Conservation (phyloP, 2,113 vertebrate species). For the Cepphus grylle region DNA sequence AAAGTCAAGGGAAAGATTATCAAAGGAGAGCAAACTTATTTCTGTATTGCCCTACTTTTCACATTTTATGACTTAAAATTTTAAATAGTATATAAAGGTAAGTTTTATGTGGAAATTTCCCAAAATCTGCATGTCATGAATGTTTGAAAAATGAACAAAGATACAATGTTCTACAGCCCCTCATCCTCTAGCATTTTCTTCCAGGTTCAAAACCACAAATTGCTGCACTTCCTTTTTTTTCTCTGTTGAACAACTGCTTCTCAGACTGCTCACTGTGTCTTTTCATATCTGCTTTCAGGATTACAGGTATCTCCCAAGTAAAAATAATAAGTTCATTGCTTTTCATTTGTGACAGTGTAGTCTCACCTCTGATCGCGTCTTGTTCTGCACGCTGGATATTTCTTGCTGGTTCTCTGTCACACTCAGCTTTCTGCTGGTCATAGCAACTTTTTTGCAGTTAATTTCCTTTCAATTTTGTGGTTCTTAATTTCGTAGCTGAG, state of each 20-base stretch:
- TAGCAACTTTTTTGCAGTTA: background rate
- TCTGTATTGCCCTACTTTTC: background rate
- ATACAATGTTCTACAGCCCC: background rate
- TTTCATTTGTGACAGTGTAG: background rate
- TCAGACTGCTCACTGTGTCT: background rate
- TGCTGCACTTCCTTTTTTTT: background rate
- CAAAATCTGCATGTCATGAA: background rate
- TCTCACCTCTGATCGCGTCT: background rate
- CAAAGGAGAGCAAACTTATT: background rate
- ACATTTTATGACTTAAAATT: background rate
- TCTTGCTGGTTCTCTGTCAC: background rate
- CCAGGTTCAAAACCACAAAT: background rate
- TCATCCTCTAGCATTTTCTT: background rate
- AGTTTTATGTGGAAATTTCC: background rate
- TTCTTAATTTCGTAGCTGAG: background rate
- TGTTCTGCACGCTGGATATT: background rate
- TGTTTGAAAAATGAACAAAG: background rate
- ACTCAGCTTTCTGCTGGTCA: background rate
- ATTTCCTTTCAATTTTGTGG: background rate
- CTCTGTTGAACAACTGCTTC: background rate
- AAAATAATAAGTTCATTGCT: background rate
- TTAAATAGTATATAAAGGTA: background rate
- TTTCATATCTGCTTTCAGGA: background rate
- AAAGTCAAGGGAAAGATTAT: background rate
- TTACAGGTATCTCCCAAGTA: background rate